Base-by-base conservation (phyloP, 37 sponge, comb jelly and placozoan genomes). In the Diacarnus erythraeanus region DNA sequence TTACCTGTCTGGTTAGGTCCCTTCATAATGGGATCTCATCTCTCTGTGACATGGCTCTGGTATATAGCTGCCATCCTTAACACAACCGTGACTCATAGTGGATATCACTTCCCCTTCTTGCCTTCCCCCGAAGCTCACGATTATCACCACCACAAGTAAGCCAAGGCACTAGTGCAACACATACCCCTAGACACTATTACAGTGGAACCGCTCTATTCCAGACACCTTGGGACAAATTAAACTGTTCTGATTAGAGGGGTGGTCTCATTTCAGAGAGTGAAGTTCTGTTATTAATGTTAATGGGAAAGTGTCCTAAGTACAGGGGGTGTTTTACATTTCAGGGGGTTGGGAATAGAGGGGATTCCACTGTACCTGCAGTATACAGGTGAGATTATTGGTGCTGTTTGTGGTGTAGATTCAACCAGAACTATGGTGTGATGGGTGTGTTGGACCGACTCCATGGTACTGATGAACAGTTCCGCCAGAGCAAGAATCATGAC, bases 71-170 rank as follows among this genome's bases (percentile, higher is more conserved):
- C 72, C 26, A 57, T 80, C 2, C 4, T 84, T 27, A 81, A 38
- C 75, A 78, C 86, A 0, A 73, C 83, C 64, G 61, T 82, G 26
- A 60, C 77, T 0, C 97, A 96, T 84, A 78, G 85, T 54, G 97
- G 97, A 17, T 96, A 96, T 60, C 97, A 96, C 78, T 72, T 96
- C 38, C 97, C 97, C 36, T 87, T 96, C 68, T 56, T 92, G 57
- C 75, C 81, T 1, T 93, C 93, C 25, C 29, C 80, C 4, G 93
- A 96, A 57, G 76, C 84, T 12, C 93, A 96, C 67, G 93, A 96
- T 74, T 96, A 43, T 66, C 97, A 96, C 57, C 97, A 96, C 64
- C 26, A 39, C 25, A 81, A 75, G 93, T 96, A 66, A 84, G 85
- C 42, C 17, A 63, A 5, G 64, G 6, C 30, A 30, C 31, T 56